A percentile compares a stretch with the other conserved stretches of the same genome.
These are phyloP conservation scores for Zootermopsis nevadensis DNA, from an alignment of 2,888 invertebrate species.

Conservation along the genomic window DNA sequence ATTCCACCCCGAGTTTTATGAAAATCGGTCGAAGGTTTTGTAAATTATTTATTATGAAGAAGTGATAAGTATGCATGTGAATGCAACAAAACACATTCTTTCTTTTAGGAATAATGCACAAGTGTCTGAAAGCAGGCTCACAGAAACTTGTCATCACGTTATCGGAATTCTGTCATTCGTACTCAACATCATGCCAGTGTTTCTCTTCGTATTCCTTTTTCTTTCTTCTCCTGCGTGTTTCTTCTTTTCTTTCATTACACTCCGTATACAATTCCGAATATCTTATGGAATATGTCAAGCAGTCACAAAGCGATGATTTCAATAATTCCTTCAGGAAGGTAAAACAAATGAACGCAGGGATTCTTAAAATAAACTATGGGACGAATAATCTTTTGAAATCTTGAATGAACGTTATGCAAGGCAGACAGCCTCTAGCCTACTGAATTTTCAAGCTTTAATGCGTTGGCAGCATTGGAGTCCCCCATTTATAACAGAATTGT, in stretches of 20 bases:
- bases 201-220: too few species aligned
- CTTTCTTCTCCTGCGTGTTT: neutral
- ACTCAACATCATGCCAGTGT: too few species aligned
- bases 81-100: too few species aligned
- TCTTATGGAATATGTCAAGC: neutral
- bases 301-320: neutral
- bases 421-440: neutral
- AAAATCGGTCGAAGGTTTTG: too few species aligned
- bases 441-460: neutral
- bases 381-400: neutral
- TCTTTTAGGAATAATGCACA: too few species aligned
- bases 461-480: too few species aligned
- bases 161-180: too few species aligned
- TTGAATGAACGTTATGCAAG: neutral
- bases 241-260: neutral
- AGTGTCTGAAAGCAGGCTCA: too few species aligned
- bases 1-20: too few species aligned
- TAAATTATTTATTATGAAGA: too few species aligned
- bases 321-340: neutral
- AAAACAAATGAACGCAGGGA: neutral
- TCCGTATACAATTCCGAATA: neutral
- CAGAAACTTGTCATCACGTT: too few species aligned
- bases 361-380: neutral
- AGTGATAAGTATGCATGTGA: too few species aligned
- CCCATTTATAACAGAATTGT: slow-evolving; percentile 20